Percentiles rank a stretch among this genome's conserved stretches.
Evolutionary conservation across 1,140 invertebrate genomes (phyloP).

Genomic region (Bombus sibiricus): DNA sequence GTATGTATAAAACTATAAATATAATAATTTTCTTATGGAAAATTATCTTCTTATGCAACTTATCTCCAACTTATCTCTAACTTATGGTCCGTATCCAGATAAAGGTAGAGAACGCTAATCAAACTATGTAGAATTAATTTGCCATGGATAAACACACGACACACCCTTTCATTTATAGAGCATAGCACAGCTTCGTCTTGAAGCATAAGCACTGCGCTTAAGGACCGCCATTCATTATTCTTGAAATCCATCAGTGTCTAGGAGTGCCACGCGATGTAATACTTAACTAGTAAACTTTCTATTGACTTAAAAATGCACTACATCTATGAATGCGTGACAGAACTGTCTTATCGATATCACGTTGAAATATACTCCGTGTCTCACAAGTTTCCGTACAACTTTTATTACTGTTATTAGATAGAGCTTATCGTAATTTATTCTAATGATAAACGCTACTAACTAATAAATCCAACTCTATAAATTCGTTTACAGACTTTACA

Average conservation of each 20-base stretch:
- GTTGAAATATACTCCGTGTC: too few species aligned
- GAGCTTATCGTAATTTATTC: too few species aligned
- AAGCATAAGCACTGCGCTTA: not conserved
- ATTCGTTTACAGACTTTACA: too few species aligned
- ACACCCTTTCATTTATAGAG: slow-evolving; percentile 14
- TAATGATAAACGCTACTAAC: too few species aligned
- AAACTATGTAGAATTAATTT: slow-evolving; percentile 4
- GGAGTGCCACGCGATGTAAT: not conserved
- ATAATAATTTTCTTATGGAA: not conserved
- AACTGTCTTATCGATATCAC: not conserved
- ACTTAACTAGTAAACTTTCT: not conserved
- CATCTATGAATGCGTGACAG: not conserved
- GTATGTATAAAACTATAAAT: too few species aligned
- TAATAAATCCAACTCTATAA: too few species aligned
- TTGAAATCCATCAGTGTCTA: slow-evolving; percentile 17
- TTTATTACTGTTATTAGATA: too few species aligned
- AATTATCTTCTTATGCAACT: not conserved
- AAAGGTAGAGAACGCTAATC: not conserved
- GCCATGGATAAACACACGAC: not conserved
- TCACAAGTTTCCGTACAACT: too few species aligned
- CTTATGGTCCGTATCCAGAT: not conserved
- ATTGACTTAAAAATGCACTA: not conserved
- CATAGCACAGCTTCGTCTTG: not conserved
- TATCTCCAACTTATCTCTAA: not conserved
- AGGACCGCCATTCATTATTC: not conserved